Percentiles rank a stretch among this genome's conserved stretches.
Evolutionary conservation across 2,113 vertebrate genomes (phyloP).

Genomic region (Chloropsis cyanopogon): DNA sequence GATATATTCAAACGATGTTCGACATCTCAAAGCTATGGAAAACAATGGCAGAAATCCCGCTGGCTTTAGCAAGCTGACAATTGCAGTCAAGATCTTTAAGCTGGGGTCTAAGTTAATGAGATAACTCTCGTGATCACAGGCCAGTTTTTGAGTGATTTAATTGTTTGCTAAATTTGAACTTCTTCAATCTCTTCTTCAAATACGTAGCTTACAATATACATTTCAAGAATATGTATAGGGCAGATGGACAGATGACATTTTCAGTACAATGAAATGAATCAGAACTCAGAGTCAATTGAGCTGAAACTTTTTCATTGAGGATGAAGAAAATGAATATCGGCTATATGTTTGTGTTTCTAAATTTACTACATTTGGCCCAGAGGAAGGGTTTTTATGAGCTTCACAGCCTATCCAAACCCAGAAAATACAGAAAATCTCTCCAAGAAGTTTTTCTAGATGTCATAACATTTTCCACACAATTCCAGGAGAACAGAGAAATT

Average conservation of each 20-base stretch:
- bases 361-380: neutral
- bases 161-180: neutral
- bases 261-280: neutral
- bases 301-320: neutral
- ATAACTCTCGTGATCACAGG: neutral
- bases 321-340: neutral
- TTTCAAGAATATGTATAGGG: neutral
- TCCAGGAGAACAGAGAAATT: neutral
- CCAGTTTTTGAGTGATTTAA: neutral
- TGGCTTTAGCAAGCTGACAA: neutral
- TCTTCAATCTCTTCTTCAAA: neutral
- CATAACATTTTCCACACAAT: neutral
- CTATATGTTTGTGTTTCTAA: neutral
- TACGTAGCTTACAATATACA: neutral
- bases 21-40: neutral
- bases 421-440: constrained; percentile 6
- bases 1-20: neutral
- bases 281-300: neutral
- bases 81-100: neutral
- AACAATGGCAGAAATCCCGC: neutral
- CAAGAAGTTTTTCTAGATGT: neutral
- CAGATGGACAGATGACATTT: neutral
- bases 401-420: neutral
- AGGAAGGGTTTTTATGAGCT: neutral
- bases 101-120: neutral